Percentiles rank a stretch among this genome's conserved stretches.
phyloP scores from a whole-genome alignment of 2,113 vertebrate species.

The Lepus timidus region DNA sequence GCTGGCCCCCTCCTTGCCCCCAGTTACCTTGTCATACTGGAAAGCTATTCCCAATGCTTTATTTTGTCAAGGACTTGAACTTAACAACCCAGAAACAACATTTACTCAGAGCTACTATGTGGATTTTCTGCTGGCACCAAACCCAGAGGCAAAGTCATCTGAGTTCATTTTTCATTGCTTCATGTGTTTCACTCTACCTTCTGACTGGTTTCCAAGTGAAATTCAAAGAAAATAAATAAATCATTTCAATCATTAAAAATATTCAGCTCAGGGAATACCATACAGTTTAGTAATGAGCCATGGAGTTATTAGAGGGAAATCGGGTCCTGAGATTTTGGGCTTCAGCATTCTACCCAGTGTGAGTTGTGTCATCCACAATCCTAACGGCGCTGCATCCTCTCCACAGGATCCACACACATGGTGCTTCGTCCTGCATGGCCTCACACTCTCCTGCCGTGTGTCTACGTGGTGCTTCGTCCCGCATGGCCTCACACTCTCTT shows the following conservation, averaged over 20 bases:
- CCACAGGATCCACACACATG: no score
- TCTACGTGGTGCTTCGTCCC: neutral
- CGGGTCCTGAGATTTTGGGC: neutral
- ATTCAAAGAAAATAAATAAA: neutral
- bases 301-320: neutral
- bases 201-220: slow-evolving; percentile 25
- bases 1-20: neutral
- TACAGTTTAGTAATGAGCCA: neutral
- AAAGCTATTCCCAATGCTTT: neutral
- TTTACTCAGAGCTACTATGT: neutral
- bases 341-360: neutral
- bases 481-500: no score
- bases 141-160: neutral
- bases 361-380: neutral
- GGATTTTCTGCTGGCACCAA: neutral
- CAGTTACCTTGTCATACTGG: neutral
- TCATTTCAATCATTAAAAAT: slow-evolving; percentile 23
- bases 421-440: neutral
- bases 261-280: neutral
- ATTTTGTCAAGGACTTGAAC: neutral
- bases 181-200: neutral
- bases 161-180: neutral
- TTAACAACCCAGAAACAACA: neutral
- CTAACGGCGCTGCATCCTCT: rapidly evolving
- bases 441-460: neutral